Percentiles rank a stretch among this genome's conserved stretches.
phyloP scores from a whole-genome alignment of 2,797 vertebrate species.

The Sardinella longiceps region DNA sequence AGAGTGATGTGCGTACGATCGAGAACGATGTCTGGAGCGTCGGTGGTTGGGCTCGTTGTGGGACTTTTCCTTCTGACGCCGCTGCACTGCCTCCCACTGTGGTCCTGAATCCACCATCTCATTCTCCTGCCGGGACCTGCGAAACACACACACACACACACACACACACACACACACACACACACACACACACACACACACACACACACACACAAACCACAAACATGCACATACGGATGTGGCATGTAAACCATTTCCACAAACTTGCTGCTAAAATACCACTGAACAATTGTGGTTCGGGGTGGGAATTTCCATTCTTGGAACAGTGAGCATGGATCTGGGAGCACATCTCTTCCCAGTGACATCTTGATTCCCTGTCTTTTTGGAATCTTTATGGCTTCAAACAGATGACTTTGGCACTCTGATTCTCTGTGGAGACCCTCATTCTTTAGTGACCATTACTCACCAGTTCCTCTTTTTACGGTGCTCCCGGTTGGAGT shows the following conservation, averaged over 20 bases:
- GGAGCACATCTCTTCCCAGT: not conserved
- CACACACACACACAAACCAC: constrained; percentile 4
- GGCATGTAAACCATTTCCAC: not conserved
- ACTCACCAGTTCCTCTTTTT: constrained; percentile 84
- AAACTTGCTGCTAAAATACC: not conserved
- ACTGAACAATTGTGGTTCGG: not conserved
- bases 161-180: not conserved
- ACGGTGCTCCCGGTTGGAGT: constrained; percentile 79
- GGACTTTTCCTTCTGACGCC: constrained; percentile 82
- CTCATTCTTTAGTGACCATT: not conserved
- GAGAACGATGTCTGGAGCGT: constrained; percentile 84
- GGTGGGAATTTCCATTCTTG: not conserved
- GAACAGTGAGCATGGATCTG: not conserved
- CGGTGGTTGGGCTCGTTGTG: constrained; percentile 78
- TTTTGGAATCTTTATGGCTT: not conserved
- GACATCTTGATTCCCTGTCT: not conserved
- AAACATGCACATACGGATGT: not conserved
- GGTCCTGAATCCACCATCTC: constrained; percentile 66
- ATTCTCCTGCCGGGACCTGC: constrained; percentile 54
- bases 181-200: constrained; percentile 11
- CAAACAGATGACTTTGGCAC: not conserved
- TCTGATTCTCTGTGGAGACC: not conserved
- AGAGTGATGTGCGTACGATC: constrained; percentile 77
- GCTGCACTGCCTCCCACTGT: constrained; percentile 65
- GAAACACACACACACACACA: not conserved